A percentile compares a stretch with the other conserved stretches of the same genome.
These are phyloP conservation scores for Andrena trimmerana DNA, from an alignment of 2,888 invertebrate species.

Conservation along the genomic window DNA sequence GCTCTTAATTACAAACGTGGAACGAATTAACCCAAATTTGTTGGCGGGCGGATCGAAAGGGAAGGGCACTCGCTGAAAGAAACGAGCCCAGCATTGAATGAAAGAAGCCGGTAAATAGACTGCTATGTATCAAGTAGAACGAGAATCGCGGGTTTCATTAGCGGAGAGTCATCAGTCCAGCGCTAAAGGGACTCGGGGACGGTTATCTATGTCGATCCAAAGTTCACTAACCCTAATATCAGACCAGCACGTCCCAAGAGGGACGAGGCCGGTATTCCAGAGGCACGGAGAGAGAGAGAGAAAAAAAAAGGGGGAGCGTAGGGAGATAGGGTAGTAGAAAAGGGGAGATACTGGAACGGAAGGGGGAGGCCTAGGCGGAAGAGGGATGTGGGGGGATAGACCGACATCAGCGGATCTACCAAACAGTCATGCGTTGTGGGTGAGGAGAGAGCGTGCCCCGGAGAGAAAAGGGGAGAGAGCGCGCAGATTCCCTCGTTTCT, in stretches of 20 bases:
- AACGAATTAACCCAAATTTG: slow-evolving; percentile 26
- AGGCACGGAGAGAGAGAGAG: not conserved
- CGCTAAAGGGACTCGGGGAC: slow-evolving; percentile 15
- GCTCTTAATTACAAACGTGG: not conserved
- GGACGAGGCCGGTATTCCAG: slow-evolving; percentile 21
- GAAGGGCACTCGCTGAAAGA: not conserved
- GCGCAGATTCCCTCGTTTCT: slow-evolving; percentile 69
- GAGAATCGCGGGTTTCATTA: slow-evolving; percentile 18
- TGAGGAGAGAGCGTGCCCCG: slow-evolving; percentile 25
- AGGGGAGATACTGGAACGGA: not conserved
- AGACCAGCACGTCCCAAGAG: slow-evolving; percentile 18
- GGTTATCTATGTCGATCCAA: slow-evolving; percentile 40
- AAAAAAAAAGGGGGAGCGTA: not conserved
- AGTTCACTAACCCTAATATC: slow-evolving; percentile 66
- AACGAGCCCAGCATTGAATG: not conserved
- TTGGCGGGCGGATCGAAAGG: not conserved
- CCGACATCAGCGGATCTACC: slow-evolving; percentile 58
- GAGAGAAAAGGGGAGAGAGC: slow-evolving; percentile 27
- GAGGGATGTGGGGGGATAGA: slow-evolving; percentile 27
- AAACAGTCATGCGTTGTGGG: slow-evolving; percentile 56
- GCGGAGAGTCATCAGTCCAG: slow-evolving; percentile 25
- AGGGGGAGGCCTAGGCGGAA: slow-evolving; percentile 15
- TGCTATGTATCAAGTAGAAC: not conserved
- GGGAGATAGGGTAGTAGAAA: slow-evolving; percentile 1
- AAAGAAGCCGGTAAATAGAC: not conserved